Evolutionary conservation across 2,113 vertebrate species (phyloP).

Genomic region (Fregetta grallaria): DNA sequence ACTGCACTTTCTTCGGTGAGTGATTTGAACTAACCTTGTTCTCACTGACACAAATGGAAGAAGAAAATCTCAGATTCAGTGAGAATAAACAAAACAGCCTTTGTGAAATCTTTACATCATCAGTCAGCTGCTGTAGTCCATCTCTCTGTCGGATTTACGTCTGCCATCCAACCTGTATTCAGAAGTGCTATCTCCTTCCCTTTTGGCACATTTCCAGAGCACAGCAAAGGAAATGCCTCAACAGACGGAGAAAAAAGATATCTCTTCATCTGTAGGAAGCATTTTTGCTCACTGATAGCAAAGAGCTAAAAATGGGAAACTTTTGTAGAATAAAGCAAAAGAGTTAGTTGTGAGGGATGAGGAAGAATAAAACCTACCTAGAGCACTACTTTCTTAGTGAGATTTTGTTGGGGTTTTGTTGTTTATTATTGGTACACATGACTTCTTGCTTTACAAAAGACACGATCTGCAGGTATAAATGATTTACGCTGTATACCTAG

Average conservation of each 20-base stretch:
- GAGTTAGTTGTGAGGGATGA: neutral
- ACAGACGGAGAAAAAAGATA: neutral
- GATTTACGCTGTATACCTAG: neutral
- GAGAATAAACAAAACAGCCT: neutral
- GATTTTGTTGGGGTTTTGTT: neutral
- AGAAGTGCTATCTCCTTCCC: conserved; percentile 31
- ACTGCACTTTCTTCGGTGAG: neutral
- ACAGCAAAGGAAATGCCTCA: neutral
- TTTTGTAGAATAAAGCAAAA: neutral
- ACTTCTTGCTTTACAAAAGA: neutral
- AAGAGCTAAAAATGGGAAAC: neutral
- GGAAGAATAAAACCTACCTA: neutral
- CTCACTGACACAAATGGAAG: neutral
- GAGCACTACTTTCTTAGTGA: neutral
- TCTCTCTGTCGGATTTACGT: neutral
- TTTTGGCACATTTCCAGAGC: conserved; percentile 25
- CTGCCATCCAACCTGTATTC: neutral
- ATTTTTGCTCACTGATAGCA: conserved; percentile 9
- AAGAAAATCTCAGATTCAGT: neutral
- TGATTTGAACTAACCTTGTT: neutral
- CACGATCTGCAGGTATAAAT: neutral
- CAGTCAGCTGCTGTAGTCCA: neutral
- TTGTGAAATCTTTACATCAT: neutral
- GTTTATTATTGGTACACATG: neutral
- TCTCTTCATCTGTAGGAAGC: neutral